phyloP scores from a whole-genome alignment of 2,888 invertebrate species.

The Drosophila neonasuta region DNA sequence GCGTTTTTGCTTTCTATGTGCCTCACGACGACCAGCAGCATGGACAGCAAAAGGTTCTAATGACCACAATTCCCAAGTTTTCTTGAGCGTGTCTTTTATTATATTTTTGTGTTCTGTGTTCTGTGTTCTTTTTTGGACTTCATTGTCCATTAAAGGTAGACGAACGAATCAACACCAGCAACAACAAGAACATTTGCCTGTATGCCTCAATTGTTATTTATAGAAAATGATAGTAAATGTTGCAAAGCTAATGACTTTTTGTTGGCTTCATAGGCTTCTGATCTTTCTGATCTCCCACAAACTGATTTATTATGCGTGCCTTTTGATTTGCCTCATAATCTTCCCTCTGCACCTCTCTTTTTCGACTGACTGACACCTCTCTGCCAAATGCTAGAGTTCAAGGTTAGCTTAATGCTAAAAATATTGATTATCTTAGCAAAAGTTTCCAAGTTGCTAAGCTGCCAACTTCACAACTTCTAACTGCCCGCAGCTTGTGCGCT shows the following conservation, averaged over 20 bases:
- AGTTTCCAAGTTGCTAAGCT: conserved; percentile 12
- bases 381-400: conserved; percentile 51
- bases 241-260: conserved; percentile 70
- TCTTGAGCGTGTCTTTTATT: conserved; percentile 43
- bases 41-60: conserved; percentile 55
- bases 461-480: not conserved
- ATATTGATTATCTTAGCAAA: conserved; percentile 64
- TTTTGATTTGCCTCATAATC: conserved; percentile 56
- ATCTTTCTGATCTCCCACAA: conserved; percentile 45
- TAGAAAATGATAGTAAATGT: conserved; percentile 75
- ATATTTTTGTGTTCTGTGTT: conserved; percentile 1
- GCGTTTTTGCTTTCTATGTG: conserved; percentile 69
- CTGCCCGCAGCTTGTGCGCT: conserved; percentile 26
- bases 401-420: conserved; percentile 63
- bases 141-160: conserved; percentile 47
- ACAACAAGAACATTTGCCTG: conserved; percentile 18
- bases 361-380: conserved; percentile 13
- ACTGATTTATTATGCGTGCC: conserved; percentile 62
- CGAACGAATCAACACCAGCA: conserved; percentile 31
- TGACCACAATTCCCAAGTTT: conserved; percentile 57
- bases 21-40: conserved; percentile 25
- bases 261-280: conserved; percentile 36
- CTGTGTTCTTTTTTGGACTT: conserved; percentile 6
- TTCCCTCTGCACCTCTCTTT: not conserved
- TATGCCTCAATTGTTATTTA: conserved; percentile 76